Conservation (phyloP, 2,113 vertebrate genomes). For the Anhinga anhinga region DNA sequence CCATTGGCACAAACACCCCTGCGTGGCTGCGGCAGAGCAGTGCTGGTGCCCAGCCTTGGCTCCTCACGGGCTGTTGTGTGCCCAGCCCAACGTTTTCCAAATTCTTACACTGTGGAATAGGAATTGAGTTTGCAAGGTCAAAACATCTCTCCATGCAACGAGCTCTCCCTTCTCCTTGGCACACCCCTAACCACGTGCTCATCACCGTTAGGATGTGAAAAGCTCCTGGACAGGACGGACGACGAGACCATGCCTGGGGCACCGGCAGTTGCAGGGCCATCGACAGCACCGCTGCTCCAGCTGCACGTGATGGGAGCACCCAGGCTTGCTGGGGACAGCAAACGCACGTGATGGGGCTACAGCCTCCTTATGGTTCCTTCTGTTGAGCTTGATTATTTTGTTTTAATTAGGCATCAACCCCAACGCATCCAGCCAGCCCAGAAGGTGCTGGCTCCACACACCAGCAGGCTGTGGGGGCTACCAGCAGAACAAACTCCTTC, state of each 20-base stretch:
- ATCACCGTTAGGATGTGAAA: neutral
- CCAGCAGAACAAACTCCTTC: neutral
- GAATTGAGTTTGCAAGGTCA: neutral
- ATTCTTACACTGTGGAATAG: neutral
- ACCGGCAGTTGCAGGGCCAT: neutral
- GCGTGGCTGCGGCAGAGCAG: neutral
- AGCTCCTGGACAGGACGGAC: neutral
- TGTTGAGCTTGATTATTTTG: too few species aligned
- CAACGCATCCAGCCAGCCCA: neutral
- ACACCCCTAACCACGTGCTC: fast-evolving
- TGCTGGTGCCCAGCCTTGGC: neutral
- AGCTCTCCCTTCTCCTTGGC: neutral
- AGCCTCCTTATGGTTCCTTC: neutral
- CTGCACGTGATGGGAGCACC: neutral
- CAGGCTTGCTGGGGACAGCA: neutral
- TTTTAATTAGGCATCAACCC: neutral
- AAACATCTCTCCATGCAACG: neutral
- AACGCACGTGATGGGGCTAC: fast-evolving
- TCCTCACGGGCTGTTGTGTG: neutral
- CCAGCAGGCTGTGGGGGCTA: neutral
- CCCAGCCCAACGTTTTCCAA: neutral
- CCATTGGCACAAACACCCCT: neutral
- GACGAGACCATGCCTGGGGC: neutral
- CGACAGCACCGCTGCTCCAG: neutral
- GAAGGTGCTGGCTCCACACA: neutral